Evolutionary conservation across 2,113 vertebrate species (phyloP).

Genomic region (Dicentrarchus labrax): DNA sequence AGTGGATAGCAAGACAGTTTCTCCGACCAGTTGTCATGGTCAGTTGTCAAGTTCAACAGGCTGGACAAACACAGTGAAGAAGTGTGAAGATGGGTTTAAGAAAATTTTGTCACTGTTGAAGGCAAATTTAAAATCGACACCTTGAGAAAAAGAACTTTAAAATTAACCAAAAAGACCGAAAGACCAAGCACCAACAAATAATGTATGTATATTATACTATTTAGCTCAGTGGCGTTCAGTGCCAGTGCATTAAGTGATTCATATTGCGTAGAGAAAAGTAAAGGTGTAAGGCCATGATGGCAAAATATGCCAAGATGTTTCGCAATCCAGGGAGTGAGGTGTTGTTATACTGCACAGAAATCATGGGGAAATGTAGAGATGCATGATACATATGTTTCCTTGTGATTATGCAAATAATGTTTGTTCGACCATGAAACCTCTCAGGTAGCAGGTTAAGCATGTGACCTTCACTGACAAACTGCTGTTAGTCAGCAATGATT

Average conservation of each 20-base stretch:
- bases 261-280: background rate
- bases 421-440: too few relatives aligned
- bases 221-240: background rate
- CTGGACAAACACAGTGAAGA: constrained; percentile 11
- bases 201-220: background rate
- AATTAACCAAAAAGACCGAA: background rate
- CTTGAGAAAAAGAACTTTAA: background rate
- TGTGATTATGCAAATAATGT: too few relatives aligned
- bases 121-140: background rate
- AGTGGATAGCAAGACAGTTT: constrained; percentile 33
- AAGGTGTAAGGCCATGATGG: background rate
- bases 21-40: constrained; percentile 12
- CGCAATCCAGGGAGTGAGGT: background rate
- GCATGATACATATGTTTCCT: background rate
- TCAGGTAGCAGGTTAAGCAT: too few relatives aligned
- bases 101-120: constrained; percentile 21
- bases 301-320: background rate
- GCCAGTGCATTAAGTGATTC: background rate
- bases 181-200: background rate
- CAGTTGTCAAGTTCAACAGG: constrained; percentile 13
- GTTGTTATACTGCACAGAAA: background rate
- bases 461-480: too few relatives aligned
- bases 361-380: background rate
- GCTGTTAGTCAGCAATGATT: too few relatives aligned
- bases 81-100: constrained; percentile 17